Conservation (phyloP, 2,797 vertebrate species). For the Alectoris magna region DNA sequence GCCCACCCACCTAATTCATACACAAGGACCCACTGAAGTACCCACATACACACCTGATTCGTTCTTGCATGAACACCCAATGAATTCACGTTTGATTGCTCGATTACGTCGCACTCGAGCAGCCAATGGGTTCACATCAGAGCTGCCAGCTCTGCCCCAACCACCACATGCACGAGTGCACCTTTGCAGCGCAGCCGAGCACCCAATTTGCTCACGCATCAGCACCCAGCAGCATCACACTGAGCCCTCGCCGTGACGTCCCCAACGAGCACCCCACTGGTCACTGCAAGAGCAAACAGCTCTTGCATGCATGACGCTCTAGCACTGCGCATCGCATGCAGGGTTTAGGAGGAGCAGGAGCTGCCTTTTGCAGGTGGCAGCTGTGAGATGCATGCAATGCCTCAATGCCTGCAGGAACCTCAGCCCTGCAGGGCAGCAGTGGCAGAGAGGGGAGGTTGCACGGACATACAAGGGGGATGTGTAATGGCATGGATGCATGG, state of each 20-base stretch:
- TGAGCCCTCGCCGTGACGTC: too few species aligned
- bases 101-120: neutral
- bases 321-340: fast-evolving
- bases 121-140: neutral
- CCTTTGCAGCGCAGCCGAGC: neutral
- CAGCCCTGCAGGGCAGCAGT: neutral
- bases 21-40: neutral
- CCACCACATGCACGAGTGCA: fast-evolving
- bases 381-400: fast-evolving
- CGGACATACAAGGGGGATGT: too few species aligned
- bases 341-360: neutral
- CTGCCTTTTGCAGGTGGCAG: neutral
- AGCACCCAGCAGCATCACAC: neutral
- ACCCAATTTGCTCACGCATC: neutral
- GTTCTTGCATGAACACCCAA: neutral
- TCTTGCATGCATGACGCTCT: fast-evolving
- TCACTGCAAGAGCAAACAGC: neutral
- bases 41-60: neutral
- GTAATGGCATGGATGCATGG: too few species aligned
- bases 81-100: neutral
- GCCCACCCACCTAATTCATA: neutral
- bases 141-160: neutral
- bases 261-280: too few species aligned
- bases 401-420: fast-evolving
- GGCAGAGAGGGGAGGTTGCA: too few species aligned